Evolutionary conservation across 1,140 invertebrate genomes (phyloP), one percentile per base, ranked within the genome.

Genomic region (Sarcophaga peregrina): DNA sequence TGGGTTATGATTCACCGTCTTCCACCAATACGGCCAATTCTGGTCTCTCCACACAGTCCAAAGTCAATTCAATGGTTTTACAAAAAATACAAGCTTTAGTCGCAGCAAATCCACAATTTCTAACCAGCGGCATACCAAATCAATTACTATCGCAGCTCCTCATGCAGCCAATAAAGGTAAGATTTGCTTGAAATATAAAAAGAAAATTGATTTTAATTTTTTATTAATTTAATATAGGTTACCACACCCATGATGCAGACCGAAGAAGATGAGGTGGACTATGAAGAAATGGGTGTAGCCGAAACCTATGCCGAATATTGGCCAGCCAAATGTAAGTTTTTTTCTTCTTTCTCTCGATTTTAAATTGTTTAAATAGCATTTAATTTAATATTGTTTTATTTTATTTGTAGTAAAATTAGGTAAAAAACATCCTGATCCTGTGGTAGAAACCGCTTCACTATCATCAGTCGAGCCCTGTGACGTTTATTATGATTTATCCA

Each of bases 241-340:
- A 74, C 82, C 78, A 47, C n/a, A 48, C 83, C 20, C 72, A 47
- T 75, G 2, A 52, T 58, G 45, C 88, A 83, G 91, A 90, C 80
- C 94, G 95, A 96, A 86, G 95, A 96, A 85, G 96, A 97, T 86
- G 96, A 97, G 86, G 96, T 94, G 5, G 97, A 99, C 84, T 98
- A 99, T 86, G 98, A 99, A 90, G 97, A 98, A 87, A 95, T 99
- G 93, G 97, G 97, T 17, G 97, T 98, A 48, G 98, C 98, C 0
- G 98, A 99, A 92, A 99, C 98, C 0, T 99, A 99, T 90, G 95
- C 97, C 25, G 97, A 99, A 87, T 99, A 99, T 88, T 98, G 97
- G 96, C 98, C 98, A 7, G 93, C 95, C 1, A 99, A 99, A 93
- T 93, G 96, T 97, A 92, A 92, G 87, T 85, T 83, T 58, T 25